A percentile compares a stretch with the other conserved stretches of the same genome.
phyloP scores from a whole-genome alignment of 2,113 vertebrate species.

The Peromyscus maniculatus region DNA sequence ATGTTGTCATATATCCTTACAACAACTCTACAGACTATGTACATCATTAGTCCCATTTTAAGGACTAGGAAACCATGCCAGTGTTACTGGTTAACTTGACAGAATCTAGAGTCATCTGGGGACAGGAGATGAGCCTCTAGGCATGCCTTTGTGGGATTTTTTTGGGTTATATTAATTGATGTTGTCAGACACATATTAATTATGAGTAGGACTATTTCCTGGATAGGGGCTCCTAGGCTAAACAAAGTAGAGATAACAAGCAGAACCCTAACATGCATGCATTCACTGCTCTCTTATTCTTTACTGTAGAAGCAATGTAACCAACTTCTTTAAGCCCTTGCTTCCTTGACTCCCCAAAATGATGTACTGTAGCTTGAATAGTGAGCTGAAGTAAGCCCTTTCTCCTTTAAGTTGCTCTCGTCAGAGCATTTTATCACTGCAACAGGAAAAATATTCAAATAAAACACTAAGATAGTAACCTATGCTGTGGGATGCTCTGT shows the following conservation, averaged over 20 bases:
- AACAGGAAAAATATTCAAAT: not conserved
- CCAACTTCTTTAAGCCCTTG: not conserved
- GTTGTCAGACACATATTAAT: not conserved
- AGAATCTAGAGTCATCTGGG: not conserved
- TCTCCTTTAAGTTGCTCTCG: not conserved
- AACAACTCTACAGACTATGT: not conserved
- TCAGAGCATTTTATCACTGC: not conserved
- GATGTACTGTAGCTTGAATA: too few relatives aligned
- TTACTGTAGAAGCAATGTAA: too few relatives aligned
- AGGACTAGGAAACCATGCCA: constrained; percentile 4
- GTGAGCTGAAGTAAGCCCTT: not conserved
- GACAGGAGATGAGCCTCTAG: not conserved
- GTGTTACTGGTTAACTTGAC: not conserved
- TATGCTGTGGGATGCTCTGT: too few relatives aligned
- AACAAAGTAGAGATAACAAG: not conserved
- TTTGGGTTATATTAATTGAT: not conserved
- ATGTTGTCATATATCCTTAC: not conserved
- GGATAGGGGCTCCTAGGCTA: too few relatives aligned
- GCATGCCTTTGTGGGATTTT: not conserved
- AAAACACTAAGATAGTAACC: not conserved
- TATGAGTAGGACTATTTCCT: not conserved
- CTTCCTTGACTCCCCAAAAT: not conserved
- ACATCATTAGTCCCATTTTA: constrained; percentile 15
- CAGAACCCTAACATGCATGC: not conserved
- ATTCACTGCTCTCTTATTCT: not conserved